A percentile compares a stretch with the other conserved stretches of the same genome.
phyloP scores from a whole-genome alignment of 1,140 invertebrate species.

The Leptopilina boulardi region DNA sequence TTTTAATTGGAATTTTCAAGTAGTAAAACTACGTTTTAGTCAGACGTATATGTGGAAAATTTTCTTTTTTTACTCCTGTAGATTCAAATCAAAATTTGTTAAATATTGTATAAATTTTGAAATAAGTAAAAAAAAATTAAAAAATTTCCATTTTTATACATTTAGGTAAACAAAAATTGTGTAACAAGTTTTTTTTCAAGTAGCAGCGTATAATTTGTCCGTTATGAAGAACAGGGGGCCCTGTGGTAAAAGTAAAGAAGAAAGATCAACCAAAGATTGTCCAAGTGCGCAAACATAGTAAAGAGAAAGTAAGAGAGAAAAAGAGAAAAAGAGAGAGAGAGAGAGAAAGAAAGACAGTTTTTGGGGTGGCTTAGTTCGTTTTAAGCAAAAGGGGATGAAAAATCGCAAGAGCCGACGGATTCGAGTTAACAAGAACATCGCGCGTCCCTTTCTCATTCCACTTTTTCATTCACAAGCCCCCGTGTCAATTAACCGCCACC shows the following conservation, averaged over 20 bases:
- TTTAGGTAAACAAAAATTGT: neutral
- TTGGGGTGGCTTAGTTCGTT: slow-evolving; percentile 44
- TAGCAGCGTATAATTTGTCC: slow-evolving; percentile 18
- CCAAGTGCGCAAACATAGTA: slow-evolving; percentile 65
- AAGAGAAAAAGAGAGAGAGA: too few species aligned
- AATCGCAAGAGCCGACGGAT: slow-evolving; percentile 69
- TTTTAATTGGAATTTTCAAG: too few species aligned
- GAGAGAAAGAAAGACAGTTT: slow-evolving; percentile 60
- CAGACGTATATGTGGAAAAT: too few species aligned
- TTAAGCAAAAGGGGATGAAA: slow-evolving; percentile 71
- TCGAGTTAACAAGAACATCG: slow-evolving; percentile 75
- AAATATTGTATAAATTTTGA: too few species aligned
- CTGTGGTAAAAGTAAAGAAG: slow-evolving; percentile 23
- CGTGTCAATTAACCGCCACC: slow-evolving; percentile 76
- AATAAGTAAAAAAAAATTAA: too few species aligned
- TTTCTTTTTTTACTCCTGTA: too few species aligned
- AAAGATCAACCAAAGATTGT: slow-evolving; percentile 66
- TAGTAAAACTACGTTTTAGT: too few species aligned
- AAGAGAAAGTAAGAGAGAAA: too few species aligned
- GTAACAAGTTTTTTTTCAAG: slow-evolving; percentile 12
- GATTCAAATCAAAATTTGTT: too few species aligned
- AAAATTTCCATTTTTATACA: too few species aligned
- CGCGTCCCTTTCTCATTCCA: slow-evolving; percentile 54
- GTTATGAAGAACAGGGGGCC: neutral
- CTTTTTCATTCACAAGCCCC: slow-evolving; percentile 58